phyloP scores from a whole-genome alignment of 2,113 vertebrate species.

The Myxocyprinus asiaticus region DNA sequence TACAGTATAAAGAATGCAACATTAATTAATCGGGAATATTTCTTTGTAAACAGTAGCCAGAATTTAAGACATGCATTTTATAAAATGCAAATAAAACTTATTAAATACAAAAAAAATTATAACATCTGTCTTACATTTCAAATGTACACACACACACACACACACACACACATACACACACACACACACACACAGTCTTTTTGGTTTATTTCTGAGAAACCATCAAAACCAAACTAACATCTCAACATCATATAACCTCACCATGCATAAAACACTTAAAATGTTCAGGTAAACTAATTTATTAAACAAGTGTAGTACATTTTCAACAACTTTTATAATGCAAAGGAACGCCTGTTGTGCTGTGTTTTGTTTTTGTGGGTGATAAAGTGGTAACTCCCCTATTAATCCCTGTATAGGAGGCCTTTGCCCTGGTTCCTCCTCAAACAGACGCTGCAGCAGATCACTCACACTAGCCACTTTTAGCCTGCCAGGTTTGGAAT shows the following conservation, averaged over 20 bases:
- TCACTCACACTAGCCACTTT: constrained; percentile 42
- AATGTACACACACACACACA: no score
- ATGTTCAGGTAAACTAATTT: no score
- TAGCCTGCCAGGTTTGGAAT: constrained; percentile 35
- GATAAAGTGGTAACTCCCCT: constrained; percentile 26
- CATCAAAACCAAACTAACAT: no score
- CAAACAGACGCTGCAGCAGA: neutral
- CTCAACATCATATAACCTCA: no score
- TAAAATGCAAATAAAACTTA: neutral
- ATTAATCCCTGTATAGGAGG: neutral
- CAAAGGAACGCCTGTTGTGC: neutral
- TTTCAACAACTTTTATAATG: neutral
- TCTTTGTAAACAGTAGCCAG: neutral
- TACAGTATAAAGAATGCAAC: no score
- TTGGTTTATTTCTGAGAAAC: no score
- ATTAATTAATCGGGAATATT: no score
- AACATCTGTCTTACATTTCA: no score
- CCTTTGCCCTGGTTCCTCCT: constrained; percentile 3
- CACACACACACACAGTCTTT: no score
- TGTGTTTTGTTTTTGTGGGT: constrained; percentile 18
- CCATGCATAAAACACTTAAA: no score
- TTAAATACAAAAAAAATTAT: neutral
- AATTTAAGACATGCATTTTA: neutral
- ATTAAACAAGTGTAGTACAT: no score
- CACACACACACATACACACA: no score